Base-by-base conservation (phyloP, 2,888 invertebrate genomes). In the Scaptomyza flava region DNA sequence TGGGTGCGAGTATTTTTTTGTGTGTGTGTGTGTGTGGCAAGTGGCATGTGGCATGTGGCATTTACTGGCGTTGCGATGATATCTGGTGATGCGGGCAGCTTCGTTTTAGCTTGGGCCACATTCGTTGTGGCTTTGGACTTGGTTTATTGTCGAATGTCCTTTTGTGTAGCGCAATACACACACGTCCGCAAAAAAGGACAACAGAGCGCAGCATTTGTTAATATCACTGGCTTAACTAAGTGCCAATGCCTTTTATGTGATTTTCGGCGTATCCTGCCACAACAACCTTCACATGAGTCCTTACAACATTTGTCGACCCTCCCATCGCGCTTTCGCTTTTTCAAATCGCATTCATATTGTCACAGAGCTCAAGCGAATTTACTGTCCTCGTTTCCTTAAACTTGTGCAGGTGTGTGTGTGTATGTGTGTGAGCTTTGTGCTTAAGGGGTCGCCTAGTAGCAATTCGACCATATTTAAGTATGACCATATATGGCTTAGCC, bases 221-320 rank as follows among this genome's bases (percentile, higher is more conserved):
- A 82, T 82, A 82, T 82, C 79, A 74, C 82, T 79, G 69, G 87
- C 82, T 82, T 82, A 82, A 82, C 82, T 82, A 82, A 82, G 82
- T 82, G 85, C 79, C 87, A 87, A 82, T 87, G 82, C 77, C 85
- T 87, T 82, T 82, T 84, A 82, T 82, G 79, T 81, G 87, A 84
- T 84, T 81, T 81, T 72, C 72, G 69, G 72, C 57, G 54, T 48
- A 65, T 58, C 27, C 58, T 23, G 34, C 9, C 36, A 30, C 56
- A 56, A 61, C 9, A 9, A 20, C 46, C 38, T 43, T 43, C 38
- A 38, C 36, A 41, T 27, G 12, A 20, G 52, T 71, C 43, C 38
- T 20, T 42, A 46, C 48, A 46, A 11, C 41, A 59, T 50, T 59
- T 34, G 30, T 31, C 31, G 31, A 3, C 12, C 9, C 31, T 42